Evolutionary conservation across 2,113 vertebrate species (phyloP), one percentile per base, ranked within the genome.

Genomic region (Eulemur macaco): DNA sequence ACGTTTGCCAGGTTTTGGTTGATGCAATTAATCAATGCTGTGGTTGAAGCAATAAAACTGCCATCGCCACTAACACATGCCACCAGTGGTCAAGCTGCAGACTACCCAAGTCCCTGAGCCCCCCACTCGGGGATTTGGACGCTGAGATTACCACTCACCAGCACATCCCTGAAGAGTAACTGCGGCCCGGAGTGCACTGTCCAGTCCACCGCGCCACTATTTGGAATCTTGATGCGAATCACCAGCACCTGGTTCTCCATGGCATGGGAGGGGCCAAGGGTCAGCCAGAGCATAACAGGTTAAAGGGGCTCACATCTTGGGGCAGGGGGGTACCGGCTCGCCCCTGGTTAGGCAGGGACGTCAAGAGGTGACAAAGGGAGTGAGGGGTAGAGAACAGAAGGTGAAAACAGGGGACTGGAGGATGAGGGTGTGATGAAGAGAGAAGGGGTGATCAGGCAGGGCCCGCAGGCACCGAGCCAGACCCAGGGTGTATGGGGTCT

Each of bases 191-290:
- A 99, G 97, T 99, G 99, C 63, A 99, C 99, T 18, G 99, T 99
- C 95, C 99, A 99, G 98, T 99, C 99, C 98, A 99, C 99, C 95
- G 99, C 99, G 52, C 99, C 99, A 4, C 98, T 98, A 37, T 99
- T 99, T 50, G 99, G 99, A 17, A 99, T 99, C 95, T 98, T 99
- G 98, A 99, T 99, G 90, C 99, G 99, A 98, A 99, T 99, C 63
- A 99, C 99, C 98, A 99, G 99, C 96, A 99, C 98, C 97, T 99
- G 99, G 97, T 96, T 97, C 97, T 99, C 99, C 99, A 99, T 99
- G 96, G 98, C 98, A 97, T 84, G 97, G 96, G 94, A 91, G 95
- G 98, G 98, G 95, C 98, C 99, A 97, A 98, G 97, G 98, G 98
- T 98, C 96, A 99, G 98, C 98, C 99, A 98, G 97, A 99, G 98